Evolutionary conservation across 2,113 vertebrate species (phyloP), one percentile per base, ranked within the genome.

Genomic region (Aramus guarauna): DNA sequence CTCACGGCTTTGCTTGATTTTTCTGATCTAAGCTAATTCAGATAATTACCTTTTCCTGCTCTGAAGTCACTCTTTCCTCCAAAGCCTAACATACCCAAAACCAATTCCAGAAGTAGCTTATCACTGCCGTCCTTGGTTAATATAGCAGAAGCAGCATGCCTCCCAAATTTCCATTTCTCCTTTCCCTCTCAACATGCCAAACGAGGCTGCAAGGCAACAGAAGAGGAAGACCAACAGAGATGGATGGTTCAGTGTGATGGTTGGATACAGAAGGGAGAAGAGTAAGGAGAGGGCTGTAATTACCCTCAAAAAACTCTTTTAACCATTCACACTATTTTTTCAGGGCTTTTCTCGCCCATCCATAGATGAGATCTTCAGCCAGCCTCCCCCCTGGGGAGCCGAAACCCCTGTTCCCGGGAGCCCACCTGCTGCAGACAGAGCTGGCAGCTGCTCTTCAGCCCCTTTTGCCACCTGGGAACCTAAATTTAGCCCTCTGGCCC

Each of bases 1-100:
- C 50, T 77, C 1, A 0, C 36, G 45, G 73, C 48, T 94, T 59
- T 67, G 13, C 62, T 82, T 45, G 67, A 90, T 76, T 83, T 45
- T 85, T 82, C 45, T 45, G 36, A 76, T 72, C 36, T 87, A 72
- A 96, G 48, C 45, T 64, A 56, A 91, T 86, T 71, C 56, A 62
- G 41, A n/a, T 58, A 64, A 85, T 56, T 71, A 36, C 9, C 77
- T 89, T 68, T 84, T 72, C 56, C 39, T 81, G 56, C 53, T 60
- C 82, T 80, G 63, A 88, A 86, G 29, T 83, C n/a, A 8, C 24
- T 91, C 32, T 69, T 72, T 55, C 67, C n/a, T 92, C 34, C 47
- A 75, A 80, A 91, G 30, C 12, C 60, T 56, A 67, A 59, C 12
- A 14, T 26, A 74, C 13, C 22, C 43, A 63, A 88, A 74, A 72